These are phyloP conservation scores for Scaptomyza montana DNA, from an alignment of 1,140 invertebrate genomes.

Conservation along the genomic window DNA sequence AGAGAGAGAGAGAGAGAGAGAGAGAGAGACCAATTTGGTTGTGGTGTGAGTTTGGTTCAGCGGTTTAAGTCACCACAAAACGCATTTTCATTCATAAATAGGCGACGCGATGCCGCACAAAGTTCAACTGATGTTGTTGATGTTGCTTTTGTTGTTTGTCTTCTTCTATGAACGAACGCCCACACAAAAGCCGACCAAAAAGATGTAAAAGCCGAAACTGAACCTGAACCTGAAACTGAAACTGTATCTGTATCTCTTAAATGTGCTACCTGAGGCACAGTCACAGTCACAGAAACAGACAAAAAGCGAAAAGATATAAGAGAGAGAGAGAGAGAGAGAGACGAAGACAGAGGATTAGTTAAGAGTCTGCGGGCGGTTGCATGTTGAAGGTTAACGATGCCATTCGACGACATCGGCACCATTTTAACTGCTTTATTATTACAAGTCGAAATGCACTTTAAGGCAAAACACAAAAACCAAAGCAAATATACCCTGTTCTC, in stretches of 20 bases:
- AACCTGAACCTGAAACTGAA: constrained; percentile 9
- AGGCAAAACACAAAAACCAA: constrained; percentile 4
- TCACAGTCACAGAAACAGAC: not conserved
- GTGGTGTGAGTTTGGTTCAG: constrained; percentile 5
- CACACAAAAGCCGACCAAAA: constrained; percentile 14
- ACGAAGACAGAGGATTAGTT: not conserved
- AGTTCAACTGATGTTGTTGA: constrained; percentile 41
- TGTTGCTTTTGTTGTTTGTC: not conserved
- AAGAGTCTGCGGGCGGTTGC: constrained; percentile 15
- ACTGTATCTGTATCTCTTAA: constrained; percentile 10
- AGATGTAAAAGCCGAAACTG: constrained; percentile 18
- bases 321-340: not conserved
- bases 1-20: not conserved
- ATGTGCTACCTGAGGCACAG: constrained; percentile 33
- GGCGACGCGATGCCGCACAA: constrained; percentile 46
- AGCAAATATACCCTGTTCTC: constrained; percentile 5
- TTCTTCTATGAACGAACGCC: constrained; percentile 28
- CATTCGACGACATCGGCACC: constrained; percentile 46
- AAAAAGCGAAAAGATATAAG: not conserved
- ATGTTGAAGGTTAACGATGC: constrained; percentile 47
- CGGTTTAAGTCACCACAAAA: constrained; percentile 7
- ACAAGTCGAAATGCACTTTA: constrained; percentile 33
- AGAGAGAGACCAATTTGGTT: not conserved
- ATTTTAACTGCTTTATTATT: constrained; percentile 72
- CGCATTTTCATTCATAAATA: constrained; percentile 43